phyloP scores from a whole-genome alignment of 2,888 invertebrate species.

The Diadegma fenestrale region DNA sequence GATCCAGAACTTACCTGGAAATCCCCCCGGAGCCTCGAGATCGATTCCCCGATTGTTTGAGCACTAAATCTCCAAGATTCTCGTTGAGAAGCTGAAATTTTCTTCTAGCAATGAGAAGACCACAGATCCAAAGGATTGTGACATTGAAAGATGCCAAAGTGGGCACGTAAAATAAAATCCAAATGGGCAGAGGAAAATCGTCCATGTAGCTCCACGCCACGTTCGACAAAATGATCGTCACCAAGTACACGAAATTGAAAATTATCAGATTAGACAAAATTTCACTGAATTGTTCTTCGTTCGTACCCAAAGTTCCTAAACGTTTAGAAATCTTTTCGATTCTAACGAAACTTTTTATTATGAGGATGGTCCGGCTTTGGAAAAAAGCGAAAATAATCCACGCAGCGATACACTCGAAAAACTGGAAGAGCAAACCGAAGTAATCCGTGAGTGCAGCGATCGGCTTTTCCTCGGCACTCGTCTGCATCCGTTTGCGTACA shows the following conservation, averaged over 20 bases:
- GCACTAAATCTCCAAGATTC: slow-evolving; percentile 10
- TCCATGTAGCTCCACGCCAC: background rate
- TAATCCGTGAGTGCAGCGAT: slow-evolving; percentile 29
- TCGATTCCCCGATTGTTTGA: background rate
- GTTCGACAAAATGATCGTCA: background rate
- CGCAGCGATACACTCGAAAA: background rate
- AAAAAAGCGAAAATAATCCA: background rate
- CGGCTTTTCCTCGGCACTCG: slow-evolving; percentile 12
- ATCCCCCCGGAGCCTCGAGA: background rate
- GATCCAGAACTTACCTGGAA: background rate
- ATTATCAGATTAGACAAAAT: background rate
- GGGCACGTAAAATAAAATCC: background rate
- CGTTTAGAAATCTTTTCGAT: background rate
- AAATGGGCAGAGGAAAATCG: background rate
- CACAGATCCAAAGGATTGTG: slow-evolving; percentile 5
- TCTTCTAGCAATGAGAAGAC: slow-evolving; percentile 11
- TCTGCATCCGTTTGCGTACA: background rate
- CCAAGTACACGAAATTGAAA: background rate
- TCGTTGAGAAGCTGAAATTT: slow-evolving; percentile 40
- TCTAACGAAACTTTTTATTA: slow-evolving; percentile 27
- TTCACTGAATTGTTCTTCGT: background rate
- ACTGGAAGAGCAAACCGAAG: slow-evolving; percentile 12
- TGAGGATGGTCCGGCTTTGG: slow-evolving; percentile 21
- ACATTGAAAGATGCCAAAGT: background rate
- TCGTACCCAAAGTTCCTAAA: background rate